phyloP scores from a whole-genome alignment of 2,797 vertebrate species.

The Rallus crepitans region DNA sequence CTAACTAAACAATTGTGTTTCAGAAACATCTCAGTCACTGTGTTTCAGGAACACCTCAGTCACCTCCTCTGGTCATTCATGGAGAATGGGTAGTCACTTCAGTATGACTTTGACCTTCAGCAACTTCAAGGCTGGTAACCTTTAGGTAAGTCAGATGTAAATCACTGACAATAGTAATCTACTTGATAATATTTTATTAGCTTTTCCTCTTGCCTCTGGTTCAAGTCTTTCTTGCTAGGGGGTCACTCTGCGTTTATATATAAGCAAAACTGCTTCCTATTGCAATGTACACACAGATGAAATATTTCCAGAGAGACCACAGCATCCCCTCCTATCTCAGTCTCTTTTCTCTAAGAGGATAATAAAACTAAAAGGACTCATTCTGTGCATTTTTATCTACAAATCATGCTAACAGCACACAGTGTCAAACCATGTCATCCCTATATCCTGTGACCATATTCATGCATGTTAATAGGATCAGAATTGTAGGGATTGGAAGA shows the following conservation, averaged over 20 bases:
- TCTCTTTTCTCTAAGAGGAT: neutral
- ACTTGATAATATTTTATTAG: neutral
- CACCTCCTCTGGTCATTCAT: neutral
- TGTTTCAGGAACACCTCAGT: neutral
- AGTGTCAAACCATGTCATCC: neutral
- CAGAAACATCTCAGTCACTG: neutral
- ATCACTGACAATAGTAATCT: neutral
- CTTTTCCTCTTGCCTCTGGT: neutral
- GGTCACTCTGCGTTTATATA: neutral
- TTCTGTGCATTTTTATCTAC: neutral
- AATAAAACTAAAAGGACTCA: neutral
- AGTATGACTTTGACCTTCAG: neutral
- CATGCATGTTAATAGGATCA: neutral
- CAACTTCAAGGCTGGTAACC: too few species aligned
- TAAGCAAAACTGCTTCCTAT: neutral
- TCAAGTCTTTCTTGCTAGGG: neutral
- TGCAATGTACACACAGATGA: neutral
- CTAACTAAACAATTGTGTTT: neutral
- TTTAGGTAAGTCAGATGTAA: neutral
- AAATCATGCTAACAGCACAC: neutral
- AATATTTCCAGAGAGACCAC: neutral
- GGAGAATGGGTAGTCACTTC: neutral
- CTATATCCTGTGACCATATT: neutral
- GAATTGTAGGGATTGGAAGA: too few species aligned
- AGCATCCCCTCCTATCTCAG: neutral